phyloP scores from a whole-genome alignment of 2,113 vertebrate species.

The Pollachius pollachius region DNA sequence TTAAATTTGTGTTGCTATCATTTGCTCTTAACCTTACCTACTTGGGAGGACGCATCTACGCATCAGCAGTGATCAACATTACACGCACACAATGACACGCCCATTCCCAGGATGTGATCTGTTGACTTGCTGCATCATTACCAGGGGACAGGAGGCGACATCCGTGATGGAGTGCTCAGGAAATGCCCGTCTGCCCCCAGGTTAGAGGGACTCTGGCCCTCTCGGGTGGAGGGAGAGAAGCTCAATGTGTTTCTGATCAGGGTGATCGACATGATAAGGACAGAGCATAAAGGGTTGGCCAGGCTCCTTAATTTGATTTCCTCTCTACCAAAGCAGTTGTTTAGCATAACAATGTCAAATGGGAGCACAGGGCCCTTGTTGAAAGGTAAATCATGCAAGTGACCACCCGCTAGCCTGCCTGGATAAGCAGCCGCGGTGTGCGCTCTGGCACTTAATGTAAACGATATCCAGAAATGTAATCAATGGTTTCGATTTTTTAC shows the following conservation, averaged over 20 bases:
- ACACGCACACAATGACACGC: not conserved
- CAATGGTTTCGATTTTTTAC: not conserved
- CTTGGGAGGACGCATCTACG: too few species aligned
- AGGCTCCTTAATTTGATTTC: conserved; percentile 59
- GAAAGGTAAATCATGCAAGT: conserved; percentile 42
- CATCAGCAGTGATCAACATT: too few species aligned
- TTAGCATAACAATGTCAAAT: conserved; percentile 69
- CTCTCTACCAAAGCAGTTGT: conserved; percentile 53
- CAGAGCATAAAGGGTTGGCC: conserved; percentile 44
- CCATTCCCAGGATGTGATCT: not conserved
- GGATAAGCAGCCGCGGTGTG: too few species aligned
- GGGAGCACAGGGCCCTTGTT: conserved; percentile 33
- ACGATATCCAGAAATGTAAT: conserved; percentile 12
- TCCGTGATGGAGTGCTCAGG: conserved; percentile 51
- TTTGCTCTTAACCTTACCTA: not conserved
- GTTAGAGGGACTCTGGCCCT: conserved; percentile 55
- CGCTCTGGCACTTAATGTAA: conserved; percentile 5
- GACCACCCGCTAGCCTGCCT: conserved; percentile 44
- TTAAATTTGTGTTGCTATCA: not conserved
- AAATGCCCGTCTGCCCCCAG: conserved; percentile 44
- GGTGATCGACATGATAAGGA: conserved; percentile 58
- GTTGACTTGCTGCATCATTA: conserved; percentile 38
- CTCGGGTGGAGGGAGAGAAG: conserved; percentile 40
- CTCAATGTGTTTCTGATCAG: conserved; percentile 64
- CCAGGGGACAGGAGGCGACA: conserved; percentile 10